These are phyloP conservation scores for Esox lucius DNA, from an alignment of 2,797 vertebrate species.

Conservation along the genomic window DNA sequence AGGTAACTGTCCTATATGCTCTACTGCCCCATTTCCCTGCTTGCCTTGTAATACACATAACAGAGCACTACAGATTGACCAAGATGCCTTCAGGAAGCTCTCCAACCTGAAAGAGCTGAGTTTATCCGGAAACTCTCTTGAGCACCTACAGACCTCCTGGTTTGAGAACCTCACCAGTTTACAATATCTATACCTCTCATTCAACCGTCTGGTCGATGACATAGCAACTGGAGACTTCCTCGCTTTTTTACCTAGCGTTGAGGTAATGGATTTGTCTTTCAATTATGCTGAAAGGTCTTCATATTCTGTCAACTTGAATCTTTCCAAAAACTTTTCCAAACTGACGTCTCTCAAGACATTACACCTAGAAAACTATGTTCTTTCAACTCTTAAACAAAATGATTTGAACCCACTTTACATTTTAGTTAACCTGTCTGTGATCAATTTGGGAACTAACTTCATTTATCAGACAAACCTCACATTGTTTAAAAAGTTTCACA, in stretches of 20 bases:
- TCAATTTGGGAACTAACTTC: constrained; percentile 68
- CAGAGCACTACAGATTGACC: constrained; percentile 34
- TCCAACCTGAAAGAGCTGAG: constrained; percentile 36
- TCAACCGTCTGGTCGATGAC: constrained; percentile 52
- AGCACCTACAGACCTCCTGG: constrained; percentile 28
- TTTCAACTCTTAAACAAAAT: constrained; percentile 51
- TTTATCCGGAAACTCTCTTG: constrained; percentile 58
- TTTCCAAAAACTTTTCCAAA: constrained; percentile 50
- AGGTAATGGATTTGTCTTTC: constrained; percentile 66
- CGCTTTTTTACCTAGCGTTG: constrained; percentile 43
- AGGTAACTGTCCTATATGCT: constrained; percentile 68
- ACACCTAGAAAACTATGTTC: constrained; percentile 59
- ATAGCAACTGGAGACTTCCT: constrained; percentile 54
- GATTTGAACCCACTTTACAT: constrained; percentile 53
- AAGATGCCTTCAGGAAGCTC: constrained; percentile 31
- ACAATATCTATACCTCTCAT: constrained; percentile 56
- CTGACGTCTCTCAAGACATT: constrained; percentile 48
- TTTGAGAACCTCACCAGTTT: constrained; percentile 52
- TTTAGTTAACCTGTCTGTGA: constrained; percentile 56
- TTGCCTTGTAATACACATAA: constrained; percentile 33
- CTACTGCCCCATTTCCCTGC: constrained; percentile 67
- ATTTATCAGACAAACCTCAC: constrained; percentile 57
- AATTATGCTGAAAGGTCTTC: constrained; percentile 42
- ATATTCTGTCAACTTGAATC: constrained; percentile 37
- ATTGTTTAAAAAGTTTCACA: constrained; percentile 56